Evolutionary conservation across 2,888 invertebrate genomes (phyloP), one percentile per base, ranked within the genome.

Genomic region (Melieria omissa): DNA sequence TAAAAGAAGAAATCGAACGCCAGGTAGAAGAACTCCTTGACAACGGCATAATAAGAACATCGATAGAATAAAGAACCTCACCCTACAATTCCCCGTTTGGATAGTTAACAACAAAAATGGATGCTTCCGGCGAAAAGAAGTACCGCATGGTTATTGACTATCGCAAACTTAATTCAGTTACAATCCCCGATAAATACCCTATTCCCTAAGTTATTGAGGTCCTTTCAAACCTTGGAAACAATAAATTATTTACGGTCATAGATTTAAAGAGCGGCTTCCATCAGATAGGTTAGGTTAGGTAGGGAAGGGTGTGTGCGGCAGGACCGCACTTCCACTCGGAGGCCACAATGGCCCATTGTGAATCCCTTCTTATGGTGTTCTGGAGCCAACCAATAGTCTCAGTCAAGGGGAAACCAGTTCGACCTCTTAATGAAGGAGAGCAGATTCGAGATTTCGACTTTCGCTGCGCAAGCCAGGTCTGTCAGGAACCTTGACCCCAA

Each of bases 201-300:
- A 73, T 75, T 41, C 70, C 73, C 6, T 70, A 73, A 12, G 72
- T 72, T 41, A 60, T 62, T 42, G 68, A 71, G 14, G 73, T 73
- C 47, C 14, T 14, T 12, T 49, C 49, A 49, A 49, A 49, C 12
- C 16, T 57, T 12, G 29, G 29, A 14, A 14, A 57, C 8, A 16
- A n/a, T 57, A 57, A n/a, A 57, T 57, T 12, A 12, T 14, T 57
- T 4, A 57, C 14, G 9, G 29, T n/a, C 4, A 10, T 57, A 8
- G 57, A 14, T 3, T 3, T 57, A 14, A 57, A 57, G 29, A 57
- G 14, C 57, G 57, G 57, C 1, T 14, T 29, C 29, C 29, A 29
- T 29, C 29, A 29, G 29, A 29, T 29, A 29, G n/a, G n/a, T n/a
- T n/a, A n/a, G n/a, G n/a, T n/a, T n/a, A n/a, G n/a, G n/a, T n/a